Base-by-base conservation (phyloP, 2,797 vertebrate species). In the Peromyscus aztecus region DNA sequence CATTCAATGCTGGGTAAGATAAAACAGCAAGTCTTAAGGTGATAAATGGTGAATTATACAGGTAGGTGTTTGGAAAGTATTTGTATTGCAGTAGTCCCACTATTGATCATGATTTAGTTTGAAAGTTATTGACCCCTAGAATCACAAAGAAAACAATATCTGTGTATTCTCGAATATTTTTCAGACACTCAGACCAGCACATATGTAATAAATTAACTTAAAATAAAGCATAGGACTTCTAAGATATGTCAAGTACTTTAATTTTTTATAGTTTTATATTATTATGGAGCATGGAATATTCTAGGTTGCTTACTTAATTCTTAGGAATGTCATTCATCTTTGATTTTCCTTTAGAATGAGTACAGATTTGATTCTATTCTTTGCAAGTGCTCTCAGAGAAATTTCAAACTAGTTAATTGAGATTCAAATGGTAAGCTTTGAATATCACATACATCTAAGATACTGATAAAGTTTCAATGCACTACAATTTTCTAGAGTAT, bases 51-150 rank as follows among this genome's bases (percentile, higher is more conserved):
- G 29, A 94, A 49, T 95, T 84, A 82, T 96, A 31, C 6, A 73
- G 37, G 24, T 94, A 81, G 43, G 2, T 90, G 4, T 85, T 90
- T 61, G 61, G 31, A 37, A 84, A 67, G 24, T 13, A 61, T 57
- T 83, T 83, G 46, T 73, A 69, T 93, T 81, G 34, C 23, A 92
- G 2, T 76, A 7, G 2, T 89, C 40, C 63, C 27, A 31, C 1
- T 80, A 31, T 93, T 95, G 92, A 84, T 91, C 9, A 37, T 95
- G 78, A 96, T 96, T 75, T 93, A 86, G 76, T 94, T 49, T 90
- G 63, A 91, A 91, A 75, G 49, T n/a, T 85, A 27, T 9, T 96
- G 73, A 71, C 29, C 49, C 14, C 19, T 86, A 65, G 34, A 95
- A 94, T 94, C 49, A 90, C 59, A 85, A 59, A 57, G 65, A 52